Conservation (phyloP, 2,888 invertebrate genomes). For the Trimorus sp. region DNA sequence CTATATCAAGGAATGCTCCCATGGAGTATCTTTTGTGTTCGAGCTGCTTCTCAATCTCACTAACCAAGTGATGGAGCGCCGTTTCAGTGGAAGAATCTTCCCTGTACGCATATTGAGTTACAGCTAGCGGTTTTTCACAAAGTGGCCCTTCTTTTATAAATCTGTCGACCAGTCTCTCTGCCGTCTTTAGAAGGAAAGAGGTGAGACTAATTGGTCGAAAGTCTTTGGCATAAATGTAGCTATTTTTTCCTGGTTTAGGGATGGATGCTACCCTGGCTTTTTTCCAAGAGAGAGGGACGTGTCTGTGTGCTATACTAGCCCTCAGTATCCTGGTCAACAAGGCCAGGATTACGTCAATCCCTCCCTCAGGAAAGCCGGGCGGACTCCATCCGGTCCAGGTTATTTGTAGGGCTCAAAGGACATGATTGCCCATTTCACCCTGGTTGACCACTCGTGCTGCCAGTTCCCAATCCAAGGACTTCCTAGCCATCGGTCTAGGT, state of each 20-base stretch:
- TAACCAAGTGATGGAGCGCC: too few relatives aligned
- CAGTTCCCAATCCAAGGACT: not conserved
- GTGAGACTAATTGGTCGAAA: not conserved
- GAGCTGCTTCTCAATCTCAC: too few relatives aligned
- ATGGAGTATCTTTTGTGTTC: too few relatives aligned
- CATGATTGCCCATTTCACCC: not conserved
- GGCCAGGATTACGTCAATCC: not conserved
- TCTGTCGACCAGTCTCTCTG: slow-evolving; percentile 1
- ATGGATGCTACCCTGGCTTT: not conserved
- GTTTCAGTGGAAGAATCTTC: too few relatives aligned
- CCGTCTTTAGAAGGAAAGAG: not conserved
- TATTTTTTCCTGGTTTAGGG: not conserved
- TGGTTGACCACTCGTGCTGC: not conserved
- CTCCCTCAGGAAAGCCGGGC: not conserved
- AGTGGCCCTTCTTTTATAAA: not conserved
- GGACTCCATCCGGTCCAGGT: slow-evolving; percentile 2
- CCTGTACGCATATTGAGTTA: too few relatives aligned
- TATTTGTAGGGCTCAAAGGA: slow-evolving; percentile 18
- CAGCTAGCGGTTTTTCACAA: too few relatives aligned
- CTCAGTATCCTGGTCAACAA: not conserved
- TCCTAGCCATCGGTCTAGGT: not conserved
- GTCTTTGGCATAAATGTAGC: not conserved
- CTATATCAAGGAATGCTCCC: too few relatives aligned
- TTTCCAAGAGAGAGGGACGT: not conserved
- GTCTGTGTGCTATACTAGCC: not conserved